These are phyloP conservation scores for Drosophila dunni DNA, from an alignment of 1,140 invertebrate species.

Conservation along the genomic window DNA sequence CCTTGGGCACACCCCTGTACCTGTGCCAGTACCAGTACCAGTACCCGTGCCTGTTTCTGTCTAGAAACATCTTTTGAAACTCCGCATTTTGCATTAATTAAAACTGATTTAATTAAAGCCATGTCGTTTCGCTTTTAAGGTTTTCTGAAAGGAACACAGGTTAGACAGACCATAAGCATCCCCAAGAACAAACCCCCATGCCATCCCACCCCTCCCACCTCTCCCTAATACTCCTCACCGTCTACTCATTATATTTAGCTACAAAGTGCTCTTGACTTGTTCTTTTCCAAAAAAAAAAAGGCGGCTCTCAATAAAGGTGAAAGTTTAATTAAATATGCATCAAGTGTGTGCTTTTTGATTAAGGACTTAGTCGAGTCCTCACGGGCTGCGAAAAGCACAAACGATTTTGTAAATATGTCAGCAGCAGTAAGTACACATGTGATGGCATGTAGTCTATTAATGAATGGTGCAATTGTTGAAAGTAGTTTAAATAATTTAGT, in stretches of 20 bases:
- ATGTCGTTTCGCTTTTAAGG: constrained; percentile 74
- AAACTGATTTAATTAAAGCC: constrained; percentile 80
- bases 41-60: constrained; percentile 54
- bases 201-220: not conserved
- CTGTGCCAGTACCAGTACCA: constrained; percentile 1
- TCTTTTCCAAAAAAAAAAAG: constrained; percentile 1
- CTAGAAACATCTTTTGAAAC: constrained; percentile 71
- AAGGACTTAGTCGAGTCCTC: constrained; percentile 28
- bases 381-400: constrained; percentile 21
- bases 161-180: constrained; percentile 15
- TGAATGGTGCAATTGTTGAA: not conserved
- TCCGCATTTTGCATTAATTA: constrained; percentile 81
- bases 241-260: not conserved
- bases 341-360: constrained; percentile 53
- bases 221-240: not conserved
- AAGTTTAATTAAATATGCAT: constrained; percentile 80
- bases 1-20: not conserved
- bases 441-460: not conserved
- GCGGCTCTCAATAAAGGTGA: constrained; percentile 53
- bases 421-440: constrained; percentile 8
- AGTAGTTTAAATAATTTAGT: not conserved
- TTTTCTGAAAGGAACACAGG: constrained; percentile 19
- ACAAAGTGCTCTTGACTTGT: constrained; percentile 61
- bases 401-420: not conserved
- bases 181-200: not conserved